Evolutionary conservation across 1,140 invertebrate species (phyloP).

Genomic region (Geopemphigus sp.): DNA sequence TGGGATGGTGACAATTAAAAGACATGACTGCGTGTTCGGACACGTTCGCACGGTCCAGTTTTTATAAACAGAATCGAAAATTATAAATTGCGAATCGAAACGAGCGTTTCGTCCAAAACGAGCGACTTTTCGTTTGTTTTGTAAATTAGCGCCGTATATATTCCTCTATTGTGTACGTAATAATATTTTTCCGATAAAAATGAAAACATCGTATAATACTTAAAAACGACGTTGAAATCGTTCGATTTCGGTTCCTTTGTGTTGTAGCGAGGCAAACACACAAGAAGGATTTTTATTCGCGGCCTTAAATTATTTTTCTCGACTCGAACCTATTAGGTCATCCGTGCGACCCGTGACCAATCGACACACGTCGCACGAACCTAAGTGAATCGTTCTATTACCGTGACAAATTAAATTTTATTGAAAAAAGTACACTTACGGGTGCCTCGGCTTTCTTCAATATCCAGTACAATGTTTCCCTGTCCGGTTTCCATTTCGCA

Average conservation of each 20-base stretch:
- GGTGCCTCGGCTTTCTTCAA: conserved; percentile 79
- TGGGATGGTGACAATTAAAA: conserved; percentile 35
- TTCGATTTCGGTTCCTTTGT: not conserved
- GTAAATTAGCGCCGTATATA: too few relatives aligned
- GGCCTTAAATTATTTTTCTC: not conserved
- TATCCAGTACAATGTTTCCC: conserved; percentile 84
- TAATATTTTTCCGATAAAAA: too few relatives aligned
- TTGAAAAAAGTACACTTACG: conserved; percentile 65
- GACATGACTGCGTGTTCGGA: conserved; percentile 3
- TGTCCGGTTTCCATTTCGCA: conserved; percentile 81
- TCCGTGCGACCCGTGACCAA: not conserved
- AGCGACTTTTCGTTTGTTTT: too few relatives aligned
- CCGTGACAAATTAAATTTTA: conserved; percentile 23
- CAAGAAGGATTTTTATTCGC: not conserved
- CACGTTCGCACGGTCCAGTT: conserved; percentile 37
- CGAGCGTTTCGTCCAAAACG: not conserved
- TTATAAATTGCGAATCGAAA: not conserved
- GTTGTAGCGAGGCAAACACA: not conserved
- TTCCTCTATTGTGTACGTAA: not conserved
- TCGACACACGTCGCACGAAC: conserved; percentile 12
- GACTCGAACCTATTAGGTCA: not conserved
- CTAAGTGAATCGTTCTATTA: conserved; percentile 13
- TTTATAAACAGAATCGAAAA: not conserved
- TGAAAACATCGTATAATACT: not conserved
- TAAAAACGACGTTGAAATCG: not conserved